Percentiles rank a stretch among this genome's conserved stretches.
phyloP scores from a whole-genome alignment of 1,140 invertebrate species.

The Liolophura sinensis region DNA sequence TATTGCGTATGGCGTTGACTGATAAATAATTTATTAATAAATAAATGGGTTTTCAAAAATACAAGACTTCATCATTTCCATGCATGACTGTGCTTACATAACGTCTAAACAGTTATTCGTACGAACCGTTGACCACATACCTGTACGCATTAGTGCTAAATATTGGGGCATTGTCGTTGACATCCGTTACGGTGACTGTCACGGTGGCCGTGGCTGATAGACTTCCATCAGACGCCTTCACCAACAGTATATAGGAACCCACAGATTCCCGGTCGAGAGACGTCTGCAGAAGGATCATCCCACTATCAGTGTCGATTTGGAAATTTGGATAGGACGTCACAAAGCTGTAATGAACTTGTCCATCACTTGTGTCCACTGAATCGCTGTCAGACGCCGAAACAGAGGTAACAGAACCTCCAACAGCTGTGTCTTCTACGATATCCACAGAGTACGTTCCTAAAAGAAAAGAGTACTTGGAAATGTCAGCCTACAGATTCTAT shows the following conservation, averaged over 20 bases:
- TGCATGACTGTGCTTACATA: too few relatives aligned
- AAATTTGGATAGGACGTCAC: slow-evolving; percentile 16
- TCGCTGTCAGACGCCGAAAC: slow-evolving; percentile 38
- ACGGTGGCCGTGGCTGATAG: slow-evolving; percentile 27
- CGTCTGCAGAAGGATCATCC: slow-evolving; percentile 25
- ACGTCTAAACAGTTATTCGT: too few relatives aligned
- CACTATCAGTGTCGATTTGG: slow-evolving; percentile 10
- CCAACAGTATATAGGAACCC: slow-evolving; percentile 19
- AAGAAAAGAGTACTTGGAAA: not conserved
- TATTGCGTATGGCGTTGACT: too few relatives aligned
- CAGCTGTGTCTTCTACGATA: slow-evolving; percentile 22
- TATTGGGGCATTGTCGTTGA: slow-evolving; percentile 29
- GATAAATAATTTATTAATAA: too few relatives aligned
- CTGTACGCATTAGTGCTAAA: slow-evolving; percentile 26
- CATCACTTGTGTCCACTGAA: slow-evolving; percentile 20
- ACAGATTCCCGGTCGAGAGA: slow-evolving; percentile 33
- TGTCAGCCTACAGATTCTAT: too few relatives aligned
- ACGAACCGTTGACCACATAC: slow-evolving; percentile 10
- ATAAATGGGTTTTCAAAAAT: too few relatives aligned
- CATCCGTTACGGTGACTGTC: slow-evolving; percentile 27
- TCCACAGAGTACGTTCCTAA: slow-evolving; percentile 21
- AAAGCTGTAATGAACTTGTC: slow-evolving; percentile 34
- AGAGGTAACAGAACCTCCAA: slow-evolving; percentile 21
- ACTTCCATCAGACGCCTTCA: slow-evolving; percentile 30
- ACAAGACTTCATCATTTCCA: too few relatives aligned